phyloP scores from a whole-genome alignment of 1,140 invertebrate species.

The Heliconius hermathena region DNA sequence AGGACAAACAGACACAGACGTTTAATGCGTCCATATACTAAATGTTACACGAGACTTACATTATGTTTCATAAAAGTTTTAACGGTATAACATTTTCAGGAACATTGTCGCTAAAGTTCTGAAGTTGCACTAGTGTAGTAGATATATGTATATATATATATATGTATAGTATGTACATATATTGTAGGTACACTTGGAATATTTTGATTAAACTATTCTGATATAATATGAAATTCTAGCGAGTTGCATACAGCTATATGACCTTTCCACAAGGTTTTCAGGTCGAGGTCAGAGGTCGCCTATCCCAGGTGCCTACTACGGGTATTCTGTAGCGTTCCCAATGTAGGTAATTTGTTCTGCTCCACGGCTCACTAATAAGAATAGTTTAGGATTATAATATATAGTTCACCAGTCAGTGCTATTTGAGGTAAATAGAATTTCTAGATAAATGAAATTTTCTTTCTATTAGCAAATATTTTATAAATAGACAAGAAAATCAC shows the following conservation, averaged over 20 bases:
- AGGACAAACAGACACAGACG: background rate
- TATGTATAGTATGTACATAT: background rate
- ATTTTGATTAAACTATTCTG: conserved; percentile 23
- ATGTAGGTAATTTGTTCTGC: conserved; percentile 42
- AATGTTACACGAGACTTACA: conserved; percentile 3
- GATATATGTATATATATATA: no score
- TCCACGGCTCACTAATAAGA: conserved; percentile 5
- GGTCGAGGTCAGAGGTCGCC: conserved; percentile 56
- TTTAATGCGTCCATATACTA: background rate
- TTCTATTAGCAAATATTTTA: background rate
- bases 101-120: background rate
- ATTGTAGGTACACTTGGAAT: conserved; percentile 1
- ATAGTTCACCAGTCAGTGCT: background rate
- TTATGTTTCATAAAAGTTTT: conserved; percentile 5
- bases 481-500: background rate
- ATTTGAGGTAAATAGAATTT: background rate
- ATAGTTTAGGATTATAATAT: conserved; percentile 13
- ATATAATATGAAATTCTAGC: conserved; percentile 25
- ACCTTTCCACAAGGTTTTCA: conserved; percentile 53
- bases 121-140: background rate
- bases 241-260: conserved; percentile 39
- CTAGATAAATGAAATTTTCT: background rate
- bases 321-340: conserved; percentile 45
- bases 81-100: background rate
- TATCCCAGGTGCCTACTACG: conserved; percentile 45